These are phyloP conservation scores for Sphinx pinastri DNA, from an alignment of 2,888 invertebrate genomes.

Conservation along the genomic window DNA sequence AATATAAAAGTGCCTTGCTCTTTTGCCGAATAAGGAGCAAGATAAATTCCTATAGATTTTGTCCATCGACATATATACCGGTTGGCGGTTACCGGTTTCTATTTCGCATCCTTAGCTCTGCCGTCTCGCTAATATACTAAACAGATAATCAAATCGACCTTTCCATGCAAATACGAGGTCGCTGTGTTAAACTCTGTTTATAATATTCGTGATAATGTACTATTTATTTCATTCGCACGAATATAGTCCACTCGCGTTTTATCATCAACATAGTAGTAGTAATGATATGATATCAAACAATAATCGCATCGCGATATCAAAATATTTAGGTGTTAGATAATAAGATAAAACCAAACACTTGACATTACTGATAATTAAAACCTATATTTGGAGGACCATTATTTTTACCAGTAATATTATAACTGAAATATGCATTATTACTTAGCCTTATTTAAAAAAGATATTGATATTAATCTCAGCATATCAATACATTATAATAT, in stretches of 20 bases:
- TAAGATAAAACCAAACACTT: no score
- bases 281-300: not conserved
- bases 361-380: no score
- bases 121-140: not conserved
- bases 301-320: not conserved
- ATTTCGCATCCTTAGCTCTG: constrained; percentile 1
- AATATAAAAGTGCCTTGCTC: no score
- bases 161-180: constrained; percentile 13
- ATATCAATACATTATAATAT: no score
- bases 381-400: no score
- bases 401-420: no score
- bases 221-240: not conserved
- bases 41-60: no score
- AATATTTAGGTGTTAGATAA: no score
- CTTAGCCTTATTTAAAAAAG: not conserved
- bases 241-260: no score
- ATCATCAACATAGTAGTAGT: not conserved
- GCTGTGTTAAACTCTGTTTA: constrained; percentile 12
- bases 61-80: no score
- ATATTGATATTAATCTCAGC: no score
- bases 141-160: constrained; percentile 17
- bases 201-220: not conserved
- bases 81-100: constrained; percentile 2
- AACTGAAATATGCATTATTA: not conserved
- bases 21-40: no score